phyloP scores from a whole-genome alignment of 2,113 vertebrate genomes.

The Dicerorhinus sumatrensis region DNA sequence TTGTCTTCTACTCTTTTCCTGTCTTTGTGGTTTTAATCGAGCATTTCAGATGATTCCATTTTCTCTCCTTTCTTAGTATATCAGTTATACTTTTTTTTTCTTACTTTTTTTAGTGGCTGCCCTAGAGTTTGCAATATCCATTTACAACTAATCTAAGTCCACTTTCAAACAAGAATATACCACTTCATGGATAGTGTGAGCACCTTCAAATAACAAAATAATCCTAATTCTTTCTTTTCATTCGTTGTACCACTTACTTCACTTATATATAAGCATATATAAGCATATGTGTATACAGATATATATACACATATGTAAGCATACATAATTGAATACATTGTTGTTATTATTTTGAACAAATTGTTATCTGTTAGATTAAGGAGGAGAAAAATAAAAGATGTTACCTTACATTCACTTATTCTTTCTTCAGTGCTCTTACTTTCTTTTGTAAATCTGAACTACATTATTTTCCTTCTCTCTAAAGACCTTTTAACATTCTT shows the following conservation, averaged over 20 bases:
- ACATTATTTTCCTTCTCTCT: not conserved
- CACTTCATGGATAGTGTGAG: too few relatives aligned
- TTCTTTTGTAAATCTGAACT: not conserved
- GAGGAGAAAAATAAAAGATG: not conserved
- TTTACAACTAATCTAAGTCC: too few relatives aligned
- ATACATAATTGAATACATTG: not conserved
- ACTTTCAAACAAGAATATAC: too few relatives aligned
- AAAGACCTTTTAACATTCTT: not conserved
- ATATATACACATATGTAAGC: not conserved
- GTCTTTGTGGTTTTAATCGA: too few relatives aligned
- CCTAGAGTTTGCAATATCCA: too few relatives aligned
- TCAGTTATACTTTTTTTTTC: too few relatives aligned
- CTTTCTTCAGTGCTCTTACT: not conserved
- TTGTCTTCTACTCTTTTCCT: too few relatives aligned
- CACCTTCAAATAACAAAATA: too few relatives aligned
- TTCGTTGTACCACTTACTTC: not conserved
- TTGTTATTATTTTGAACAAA: not conserved
- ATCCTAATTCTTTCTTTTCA: too few relatives aligned
- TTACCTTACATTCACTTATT: not conserved
- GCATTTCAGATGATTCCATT: too few relatives aligned
- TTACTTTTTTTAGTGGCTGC: too few relatives aligned
- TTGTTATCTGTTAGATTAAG: not conserved
- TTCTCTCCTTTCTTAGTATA: too few relatives aligned
- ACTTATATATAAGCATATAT: not conserved
- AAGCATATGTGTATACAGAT: not conserved